Evolutionary conservation across 2,113 vertebrate species (phyloP).

Genomic region (Aix galericulata): DNA sequence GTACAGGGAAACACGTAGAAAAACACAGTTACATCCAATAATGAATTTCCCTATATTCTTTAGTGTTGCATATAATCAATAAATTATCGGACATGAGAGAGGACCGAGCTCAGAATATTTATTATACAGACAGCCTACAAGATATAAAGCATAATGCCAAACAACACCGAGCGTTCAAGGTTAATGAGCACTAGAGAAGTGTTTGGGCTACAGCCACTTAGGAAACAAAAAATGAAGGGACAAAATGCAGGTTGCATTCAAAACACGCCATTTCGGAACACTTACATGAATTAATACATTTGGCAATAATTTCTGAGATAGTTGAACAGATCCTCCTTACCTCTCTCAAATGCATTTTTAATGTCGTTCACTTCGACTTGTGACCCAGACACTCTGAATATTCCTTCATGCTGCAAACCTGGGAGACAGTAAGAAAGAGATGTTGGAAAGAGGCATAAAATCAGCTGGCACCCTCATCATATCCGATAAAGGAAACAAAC

Average conservation of each 20-base stretch:
- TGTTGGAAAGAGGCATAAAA: neutral
- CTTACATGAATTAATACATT: neutral
- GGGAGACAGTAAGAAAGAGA: neutral
- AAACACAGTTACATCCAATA: neutral
- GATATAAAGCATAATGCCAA: slow-evolving; percentile 1
- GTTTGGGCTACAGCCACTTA: neutral
- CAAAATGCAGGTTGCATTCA: neutral
- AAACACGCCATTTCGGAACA: neutral
- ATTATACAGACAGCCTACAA: neutral
- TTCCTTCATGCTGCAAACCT: slow-evolving; percentile 97
- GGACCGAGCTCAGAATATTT: slow-evolving; percentile 18
- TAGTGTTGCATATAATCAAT: slow-evolving; percentile 20
- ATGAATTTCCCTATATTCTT: neutral
- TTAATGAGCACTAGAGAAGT: neutral
- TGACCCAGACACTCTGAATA: slow-evolving; percentile 97
- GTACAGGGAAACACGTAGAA: neutral
- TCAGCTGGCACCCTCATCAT: neutral
- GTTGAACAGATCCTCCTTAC: slow-evolving; percentile 66
- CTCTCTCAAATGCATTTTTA: slow-evolving; percentile 98
- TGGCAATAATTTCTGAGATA: neutral
- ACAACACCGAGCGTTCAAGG: neutral
- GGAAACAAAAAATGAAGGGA: neutral
- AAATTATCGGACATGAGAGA: neutral
- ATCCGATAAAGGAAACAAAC: neutral
- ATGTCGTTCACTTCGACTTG: slow-evolving; percentile 99